phyloP scores from a whole-genome alignment of 2,888 invertebrate genomes.

The Machimus atricapillus region DNA sequence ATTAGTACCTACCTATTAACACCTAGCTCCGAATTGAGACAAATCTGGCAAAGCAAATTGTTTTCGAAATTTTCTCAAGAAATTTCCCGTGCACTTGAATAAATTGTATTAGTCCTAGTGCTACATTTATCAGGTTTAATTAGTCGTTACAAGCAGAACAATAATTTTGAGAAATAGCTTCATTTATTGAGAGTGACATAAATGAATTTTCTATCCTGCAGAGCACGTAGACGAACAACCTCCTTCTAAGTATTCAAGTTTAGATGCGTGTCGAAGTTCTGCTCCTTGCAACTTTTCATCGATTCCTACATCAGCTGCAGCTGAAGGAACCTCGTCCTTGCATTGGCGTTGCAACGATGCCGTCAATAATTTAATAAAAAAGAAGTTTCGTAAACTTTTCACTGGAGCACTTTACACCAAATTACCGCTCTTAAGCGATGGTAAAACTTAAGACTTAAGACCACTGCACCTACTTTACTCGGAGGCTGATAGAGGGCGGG shows the following conservation, averaged over 20 bases:
- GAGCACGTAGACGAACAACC: neutral
- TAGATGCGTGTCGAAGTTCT: neutral
- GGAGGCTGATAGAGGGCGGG: neutral
- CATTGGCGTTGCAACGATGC: neutral
- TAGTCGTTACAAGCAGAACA: neutral
- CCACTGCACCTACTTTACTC: neutral
- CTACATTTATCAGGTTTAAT: neutral
- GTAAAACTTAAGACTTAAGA: neutral
- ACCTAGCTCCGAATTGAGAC: too few relatives aligned
- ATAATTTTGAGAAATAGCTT: neutral
- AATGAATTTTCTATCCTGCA: neutral
- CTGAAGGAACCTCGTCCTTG: neutral
- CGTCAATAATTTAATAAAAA: neutral
- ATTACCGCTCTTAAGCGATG: neutral
- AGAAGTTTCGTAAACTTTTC: neutral
- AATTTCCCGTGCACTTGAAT: neutral
- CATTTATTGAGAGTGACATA: neutral
- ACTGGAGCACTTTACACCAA: neutral
- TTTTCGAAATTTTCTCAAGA: neutral
- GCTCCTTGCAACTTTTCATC: neutral
- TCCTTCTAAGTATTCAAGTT: neutral
- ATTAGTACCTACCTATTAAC: too few relatives aligned
- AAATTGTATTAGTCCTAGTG: neutral
- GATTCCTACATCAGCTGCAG: neutral
- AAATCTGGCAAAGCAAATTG: neutral